Conservation (phyloP, 2,113 vertebrate species). For the Cochlearius cochlearius region DNA sequence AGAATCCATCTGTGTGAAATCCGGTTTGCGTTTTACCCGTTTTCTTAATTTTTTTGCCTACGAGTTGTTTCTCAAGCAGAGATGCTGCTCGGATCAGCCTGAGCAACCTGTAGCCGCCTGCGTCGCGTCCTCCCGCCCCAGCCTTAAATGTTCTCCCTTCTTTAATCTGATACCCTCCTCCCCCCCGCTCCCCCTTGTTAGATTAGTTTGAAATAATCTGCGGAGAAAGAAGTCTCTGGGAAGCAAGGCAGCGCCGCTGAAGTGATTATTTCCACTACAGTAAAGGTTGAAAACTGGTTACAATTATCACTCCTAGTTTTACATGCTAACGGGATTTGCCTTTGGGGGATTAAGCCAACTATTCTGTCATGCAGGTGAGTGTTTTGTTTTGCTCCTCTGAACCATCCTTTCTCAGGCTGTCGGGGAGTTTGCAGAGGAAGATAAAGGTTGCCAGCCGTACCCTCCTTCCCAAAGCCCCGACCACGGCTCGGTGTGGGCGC, state of each 20-base stretch:
- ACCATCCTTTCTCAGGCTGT: not conserved
- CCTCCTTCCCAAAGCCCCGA: not conserved
- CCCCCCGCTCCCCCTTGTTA: not conserved
- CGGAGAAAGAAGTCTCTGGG: not conserved
- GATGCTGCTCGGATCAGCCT: not conserved
- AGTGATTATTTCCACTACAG: slow-evolving; percentile 34
- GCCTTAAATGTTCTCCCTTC: not conserved
- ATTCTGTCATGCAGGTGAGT: slow-evolving; percentile 13
- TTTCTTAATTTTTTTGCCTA: not conserved
- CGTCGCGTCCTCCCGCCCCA: rapidly evolving
- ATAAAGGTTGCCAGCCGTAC: not conserved
- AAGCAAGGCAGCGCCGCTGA: not conserved
- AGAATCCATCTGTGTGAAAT: not conserved
- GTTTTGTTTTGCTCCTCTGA: slow-evolving; percentile 23
- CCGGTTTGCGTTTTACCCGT: not conserved
- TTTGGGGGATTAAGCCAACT: slow-evolving; percentile 22
- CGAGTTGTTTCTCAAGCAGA: not conserved
- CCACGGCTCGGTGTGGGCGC: rapidly evolving
- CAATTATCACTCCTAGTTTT: slow-evolving; percentile 36
- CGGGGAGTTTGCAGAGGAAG: not conserved
- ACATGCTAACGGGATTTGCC: slow-evolving; percentile 29
- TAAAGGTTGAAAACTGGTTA: slow-evolving; percentile 1
- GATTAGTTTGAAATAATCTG: not conserved
- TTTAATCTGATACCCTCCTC: not conserved
- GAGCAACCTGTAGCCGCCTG: not conserved